Conservation (phyloP, 2,797 vertebrate genomes). For the Falco naumanni region DNA sequence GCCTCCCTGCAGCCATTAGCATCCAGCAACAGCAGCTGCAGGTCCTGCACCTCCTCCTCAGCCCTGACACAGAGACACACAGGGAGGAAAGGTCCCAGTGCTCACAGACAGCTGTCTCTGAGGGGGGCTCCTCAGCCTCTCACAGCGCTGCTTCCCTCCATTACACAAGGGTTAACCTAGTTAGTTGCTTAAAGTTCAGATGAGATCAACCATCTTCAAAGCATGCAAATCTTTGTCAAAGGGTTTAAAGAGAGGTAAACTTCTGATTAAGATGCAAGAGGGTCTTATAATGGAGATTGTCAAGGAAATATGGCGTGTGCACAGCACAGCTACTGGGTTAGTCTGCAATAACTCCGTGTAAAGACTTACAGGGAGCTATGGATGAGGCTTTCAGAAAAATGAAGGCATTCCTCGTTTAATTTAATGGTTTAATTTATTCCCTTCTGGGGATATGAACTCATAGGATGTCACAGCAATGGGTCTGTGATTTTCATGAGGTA, state of each 20-base stretch:
- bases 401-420: not conserved
- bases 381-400: not conserved
- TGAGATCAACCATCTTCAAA: not conserved
- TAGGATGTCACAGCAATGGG: not conserved
- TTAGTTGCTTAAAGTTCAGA: not conserved
- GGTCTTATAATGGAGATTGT: not conserved
- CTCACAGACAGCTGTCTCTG: not conserved
- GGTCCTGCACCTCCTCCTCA: not conserved
- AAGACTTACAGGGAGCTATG: not conserved
- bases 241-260: not conserved
- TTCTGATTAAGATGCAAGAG: not conserved
- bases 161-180: not conserved
- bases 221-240: not conserved
- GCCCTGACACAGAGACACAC: not conserved
- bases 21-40: not conserved
- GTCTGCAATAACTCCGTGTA: not conserved
- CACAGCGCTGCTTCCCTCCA: not conserved
- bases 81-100: not conserved
- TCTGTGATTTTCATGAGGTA: not conserved
- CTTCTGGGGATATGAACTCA: not conserved
- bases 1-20: not conserved
- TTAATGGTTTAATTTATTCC: not conserved
- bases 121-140: not conserved
- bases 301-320: not conserved
- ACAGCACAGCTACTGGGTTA: not conserved